phyloP scores from a whole-genome alignment of 2,888 invertebrate species.

The Theodoxus fluviatilis region DNA sequence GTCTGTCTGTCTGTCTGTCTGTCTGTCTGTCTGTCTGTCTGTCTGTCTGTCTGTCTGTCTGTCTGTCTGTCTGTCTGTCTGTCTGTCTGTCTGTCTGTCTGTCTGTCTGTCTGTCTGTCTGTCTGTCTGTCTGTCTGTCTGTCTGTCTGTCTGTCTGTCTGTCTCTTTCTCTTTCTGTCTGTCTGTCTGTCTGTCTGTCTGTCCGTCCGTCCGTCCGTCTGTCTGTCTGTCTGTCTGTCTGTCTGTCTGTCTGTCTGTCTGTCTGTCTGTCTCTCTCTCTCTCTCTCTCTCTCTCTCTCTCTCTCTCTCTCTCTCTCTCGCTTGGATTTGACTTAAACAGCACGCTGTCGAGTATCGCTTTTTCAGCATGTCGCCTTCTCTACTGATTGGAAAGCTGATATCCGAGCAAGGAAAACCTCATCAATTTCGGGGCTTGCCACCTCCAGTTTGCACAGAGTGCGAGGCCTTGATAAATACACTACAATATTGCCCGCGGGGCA shows the following conservation, averaged over 20 bases:
- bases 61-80: background rate
- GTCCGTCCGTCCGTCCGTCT: background rate
- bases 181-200: background rate
- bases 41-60: background rate
- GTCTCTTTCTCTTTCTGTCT: background rate
- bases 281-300: constrained; percentile 14
- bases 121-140: background rate
- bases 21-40: background rate
- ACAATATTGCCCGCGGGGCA: too few species aligned
- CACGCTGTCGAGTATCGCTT: too few species aligned
- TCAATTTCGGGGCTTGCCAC: too few species aligned
- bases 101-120: background rate
- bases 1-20: background rate
- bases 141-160: background rate
- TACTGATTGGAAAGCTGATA: too few species aligned
- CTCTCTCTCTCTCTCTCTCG: background rate
- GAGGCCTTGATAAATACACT: too few species aligned
- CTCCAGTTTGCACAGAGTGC: too few species aligned
- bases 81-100: background rate
- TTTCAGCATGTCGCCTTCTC: too few species aligned
- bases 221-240: background rate
- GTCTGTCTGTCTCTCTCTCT: background rate
- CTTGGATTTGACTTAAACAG: too few species aligned
- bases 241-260: background rate
- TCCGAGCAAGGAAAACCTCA: too few species aligned